Evolutionary conservation across 35 echinoderm and acorn worm species (phyloP).

Genomic region (Diadema setosum): DNA sequence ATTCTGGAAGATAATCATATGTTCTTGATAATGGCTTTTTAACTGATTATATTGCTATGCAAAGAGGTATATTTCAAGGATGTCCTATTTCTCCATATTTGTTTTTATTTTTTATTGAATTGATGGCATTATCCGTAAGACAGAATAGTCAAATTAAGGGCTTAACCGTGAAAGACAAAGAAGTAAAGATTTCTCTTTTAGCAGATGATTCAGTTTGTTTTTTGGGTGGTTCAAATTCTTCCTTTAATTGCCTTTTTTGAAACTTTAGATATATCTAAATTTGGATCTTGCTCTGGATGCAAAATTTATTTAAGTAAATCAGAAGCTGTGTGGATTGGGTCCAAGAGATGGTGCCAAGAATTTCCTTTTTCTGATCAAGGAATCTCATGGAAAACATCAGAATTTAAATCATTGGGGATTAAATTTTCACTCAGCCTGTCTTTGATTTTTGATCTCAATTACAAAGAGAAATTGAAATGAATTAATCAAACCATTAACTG

Average conservation of each 20-base stretch:
- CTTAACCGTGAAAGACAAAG: neutral
- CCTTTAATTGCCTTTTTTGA: neutral
- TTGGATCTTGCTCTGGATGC: neutral
- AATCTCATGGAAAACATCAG: neutral
- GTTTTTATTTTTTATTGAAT: too few species aligned
- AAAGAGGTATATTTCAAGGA: neutral
- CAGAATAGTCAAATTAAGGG: neutral
- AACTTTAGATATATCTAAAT: neutral
- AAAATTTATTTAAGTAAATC: neutral
- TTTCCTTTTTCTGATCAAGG: too few species aligned
- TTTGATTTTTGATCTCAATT: neutral
- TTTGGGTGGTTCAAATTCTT: neutral
- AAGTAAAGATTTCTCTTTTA: neutral
- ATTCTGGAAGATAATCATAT: too few species aligned
- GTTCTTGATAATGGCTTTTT: too few species aligned
- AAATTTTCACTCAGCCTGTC: neutral
- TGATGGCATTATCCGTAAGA: neutral
- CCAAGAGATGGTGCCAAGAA: too few species aligned
- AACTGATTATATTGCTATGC: neutral
- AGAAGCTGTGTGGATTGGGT: neutral
- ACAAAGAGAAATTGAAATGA: neutral
- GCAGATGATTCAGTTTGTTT: neutral
- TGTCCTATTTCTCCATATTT: neutral
- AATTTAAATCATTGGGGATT: neutral
- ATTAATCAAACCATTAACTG: conserved; percentile 9